These are phyloP conservation scores for Petrocephalus sullivani DNA, from an alignment of 2,797 vertebrate species.

Conservation along the genomic window DNA sequence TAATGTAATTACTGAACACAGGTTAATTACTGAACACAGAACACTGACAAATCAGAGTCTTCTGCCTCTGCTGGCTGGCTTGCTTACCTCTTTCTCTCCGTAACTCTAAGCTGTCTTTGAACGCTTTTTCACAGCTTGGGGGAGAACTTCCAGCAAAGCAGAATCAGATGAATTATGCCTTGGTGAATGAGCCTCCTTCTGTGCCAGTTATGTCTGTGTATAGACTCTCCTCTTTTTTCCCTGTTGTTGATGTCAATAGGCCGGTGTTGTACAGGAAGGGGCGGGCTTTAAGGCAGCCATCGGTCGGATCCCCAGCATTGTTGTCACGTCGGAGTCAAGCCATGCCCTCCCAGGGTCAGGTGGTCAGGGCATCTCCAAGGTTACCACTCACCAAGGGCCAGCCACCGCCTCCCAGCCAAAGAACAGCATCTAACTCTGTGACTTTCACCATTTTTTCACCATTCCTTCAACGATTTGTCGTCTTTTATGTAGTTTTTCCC, in stretches of 20 bases:
- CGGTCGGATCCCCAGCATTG: constrained; percentile 56
- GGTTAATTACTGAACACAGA: background rate
- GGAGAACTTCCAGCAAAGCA: background rate
- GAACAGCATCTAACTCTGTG: constrained; percentile 25
- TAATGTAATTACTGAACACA: background rate
- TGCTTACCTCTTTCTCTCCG: background rate
- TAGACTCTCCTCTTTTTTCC: background rate
- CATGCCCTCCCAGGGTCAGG: constrained; percentile 47
- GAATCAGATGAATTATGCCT: background rate
- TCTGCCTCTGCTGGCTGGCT: background rate
- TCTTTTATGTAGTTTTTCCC: background rate
- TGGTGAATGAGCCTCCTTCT: background rate
- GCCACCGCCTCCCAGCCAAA: constrained; percentile 3
- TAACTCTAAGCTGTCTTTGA: background rate
- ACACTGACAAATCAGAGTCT: background rate
- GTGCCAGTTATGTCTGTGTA: background rate
- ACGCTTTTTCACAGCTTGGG: background rate
- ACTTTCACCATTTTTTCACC: background rate
- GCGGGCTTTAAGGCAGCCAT: constrained; percentile 39
- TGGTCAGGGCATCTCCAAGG: constrained; percentile 23
- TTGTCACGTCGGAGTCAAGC: constrained; percentile 66
- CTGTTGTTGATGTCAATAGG: constrained; percentile 39
- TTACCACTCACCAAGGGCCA: background rate
- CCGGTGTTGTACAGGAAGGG: constrained; percentile 41
- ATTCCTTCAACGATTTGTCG: background rate